Conservation (phyloP, 2,888 invertebrate genomes). For the Eupithecia abbreviata region DNA sequence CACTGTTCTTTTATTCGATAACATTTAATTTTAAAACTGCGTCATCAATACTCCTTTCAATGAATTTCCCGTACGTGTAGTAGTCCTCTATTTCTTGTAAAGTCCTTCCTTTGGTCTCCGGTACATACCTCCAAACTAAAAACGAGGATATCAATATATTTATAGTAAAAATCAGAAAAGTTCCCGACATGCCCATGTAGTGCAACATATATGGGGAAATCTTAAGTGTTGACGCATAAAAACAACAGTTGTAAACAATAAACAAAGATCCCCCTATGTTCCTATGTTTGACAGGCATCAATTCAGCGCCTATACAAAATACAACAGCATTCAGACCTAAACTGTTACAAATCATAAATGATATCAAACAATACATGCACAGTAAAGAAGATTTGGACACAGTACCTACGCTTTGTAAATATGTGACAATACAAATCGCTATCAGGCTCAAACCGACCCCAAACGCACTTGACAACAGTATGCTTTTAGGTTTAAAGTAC, state of each 20-base stretch:
- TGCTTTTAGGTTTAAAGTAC: conserved; percentile 35
- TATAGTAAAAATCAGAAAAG: conserved; percentile 37
- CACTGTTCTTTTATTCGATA: neutral
- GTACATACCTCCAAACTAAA: conserved; percentile 40
- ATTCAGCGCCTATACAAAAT: conserved; percentile 37
- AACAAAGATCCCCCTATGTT: conserved; percentile 39
- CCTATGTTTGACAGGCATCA: conserved; percentile 44
- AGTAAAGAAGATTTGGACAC: conserved; percentile 33
- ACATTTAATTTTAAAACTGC: conserved; percentile 18
- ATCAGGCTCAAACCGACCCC: conserved; percentile 31
- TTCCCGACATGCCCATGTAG: conserved; percentile 36
- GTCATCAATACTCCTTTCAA: conserved; percentile 22
- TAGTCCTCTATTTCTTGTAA: conserved; percentile 42
- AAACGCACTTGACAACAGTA: conserved; percentile 30
- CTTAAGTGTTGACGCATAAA: conserved; percentile 38
- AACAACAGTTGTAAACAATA: conserved; percentile 36
- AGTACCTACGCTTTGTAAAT: conserved; percentile 31
- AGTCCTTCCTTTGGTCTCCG: conserved; percentile 43
- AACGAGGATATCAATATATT: conserved; percentile 35
- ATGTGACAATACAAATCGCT: conserved; percentile 27
- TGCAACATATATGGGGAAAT: conserved; percentile 40
- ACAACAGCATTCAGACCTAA: conserved; percentile 34
- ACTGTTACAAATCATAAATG: conserved; percentile 31
- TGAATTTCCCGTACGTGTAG: conserved; percentile 36
- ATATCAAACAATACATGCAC: conserved; percentile 37